Base-by-base conservation (phyloP, 64 coral and sea anemone genomes). In the Stichodactyla mertensii region DNA sequence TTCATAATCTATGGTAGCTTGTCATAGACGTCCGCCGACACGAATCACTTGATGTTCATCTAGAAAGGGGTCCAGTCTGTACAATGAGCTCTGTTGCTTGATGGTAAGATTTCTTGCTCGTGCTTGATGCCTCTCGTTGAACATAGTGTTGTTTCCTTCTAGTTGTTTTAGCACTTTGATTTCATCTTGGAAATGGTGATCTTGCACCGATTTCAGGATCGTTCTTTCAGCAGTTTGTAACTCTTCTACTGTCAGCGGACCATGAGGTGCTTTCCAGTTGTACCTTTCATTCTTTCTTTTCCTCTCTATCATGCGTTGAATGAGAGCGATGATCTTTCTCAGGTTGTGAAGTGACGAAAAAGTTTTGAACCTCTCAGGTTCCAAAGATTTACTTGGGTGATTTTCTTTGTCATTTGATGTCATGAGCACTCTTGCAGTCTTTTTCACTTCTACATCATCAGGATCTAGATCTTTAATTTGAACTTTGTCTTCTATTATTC, bases 41-140 rank as follows among this genome's bases (percentile, higher is more conserved):
- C n/a, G n/a, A n/a, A n/a, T n/a, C n/a, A n/a, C n/a, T n/a, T n/a
- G n/a, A n/a, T 90, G 71, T 66, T 78, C 55, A 77, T 94, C 92
- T 19, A 90, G 6, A 55, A 87, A 89, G 26, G 85, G 92, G 18
- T 94, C 87, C 0, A 92, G 91, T 66, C 71, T 92, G 79, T 87
- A 67, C 4, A 92, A 27, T 52, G 78, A 79, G 15, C 90, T 92
- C 7, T 81, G 78, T 20, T 31, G 61, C 22, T 83, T 89, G 0
- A 89, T n/a, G 20, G 10, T 89, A 53, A 71, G 18, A 79, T 90
- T 90, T 85, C 88, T 59, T 45, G 0, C 83, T 12, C 70, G 82
- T 53, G 82, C 82, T 55, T 71, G 58, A 36, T 85, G 54, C 26
- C 83, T 82, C 51, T 84, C 57, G 8, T 86, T 10, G 89, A 90